phyloP scores from a whole-genome alignment of 1,140 invertebrate species.

The Dendrolimus punctatus region DNA sequence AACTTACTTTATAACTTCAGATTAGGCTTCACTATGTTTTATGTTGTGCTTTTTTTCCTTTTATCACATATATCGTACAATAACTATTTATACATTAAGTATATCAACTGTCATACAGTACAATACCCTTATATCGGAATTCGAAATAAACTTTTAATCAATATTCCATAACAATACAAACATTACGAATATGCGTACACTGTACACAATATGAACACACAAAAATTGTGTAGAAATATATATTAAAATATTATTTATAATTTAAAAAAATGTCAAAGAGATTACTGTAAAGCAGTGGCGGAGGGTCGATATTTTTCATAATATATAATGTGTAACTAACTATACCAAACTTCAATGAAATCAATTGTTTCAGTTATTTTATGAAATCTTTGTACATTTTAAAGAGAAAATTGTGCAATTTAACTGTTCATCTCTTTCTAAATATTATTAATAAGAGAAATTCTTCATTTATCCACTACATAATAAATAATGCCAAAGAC shows the following conservation, averaged over 20 bases:
- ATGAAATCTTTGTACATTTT: too few species aligned
- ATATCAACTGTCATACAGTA: conserved; percentile 56
- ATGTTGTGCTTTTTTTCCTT: conserved; percentile 60
- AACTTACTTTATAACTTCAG: conserved; percentile 40
- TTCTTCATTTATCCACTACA: too few species aligned
- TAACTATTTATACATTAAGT: conserved; percentile 46
- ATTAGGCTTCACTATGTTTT: conserved; percentile 60
- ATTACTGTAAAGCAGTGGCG: too few species aligned
- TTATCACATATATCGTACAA: conserved; percentile 63
- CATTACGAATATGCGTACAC: conserved; percentile 15
- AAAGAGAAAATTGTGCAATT: too few species aligned
- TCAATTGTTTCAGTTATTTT: too few species aligned
- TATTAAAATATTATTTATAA: conserved; percentile 1
- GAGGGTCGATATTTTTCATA: too few species aligned
- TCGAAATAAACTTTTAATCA: conserved; percentile 30
- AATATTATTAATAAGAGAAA: too few species aligned
- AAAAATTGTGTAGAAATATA: conserved; percentile 3
- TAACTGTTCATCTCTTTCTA: too few species aligned
- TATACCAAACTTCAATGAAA: too few species aligned
- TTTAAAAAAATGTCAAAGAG: too few species aligned
- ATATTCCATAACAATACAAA: conserved; percentile 16
- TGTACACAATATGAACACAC: conserved; percentile 15
- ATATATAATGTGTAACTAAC: too few species aligned
- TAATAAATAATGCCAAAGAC: too few species aligned
- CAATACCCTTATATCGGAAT: conserved; percentile 36